Base-by-base conservation (phyloP, 2,113 vertebrate species). In the Tragelaphus imberbis region DNA sequence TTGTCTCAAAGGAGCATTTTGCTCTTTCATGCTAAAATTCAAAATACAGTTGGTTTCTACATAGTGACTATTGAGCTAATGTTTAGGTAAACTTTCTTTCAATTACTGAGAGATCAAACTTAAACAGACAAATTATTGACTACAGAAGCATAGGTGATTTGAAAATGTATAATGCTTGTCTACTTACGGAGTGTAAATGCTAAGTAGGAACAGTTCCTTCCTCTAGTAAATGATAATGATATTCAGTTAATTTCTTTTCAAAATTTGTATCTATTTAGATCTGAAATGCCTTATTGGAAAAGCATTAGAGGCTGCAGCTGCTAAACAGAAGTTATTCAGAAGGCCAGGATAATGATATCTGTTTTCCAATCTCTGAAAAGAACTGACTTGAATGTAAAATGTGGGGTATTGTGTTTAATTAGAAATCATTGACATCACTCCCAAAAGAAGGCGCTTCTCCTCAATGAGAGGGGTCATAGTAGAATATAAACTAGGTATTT, bases 401-500 rank as follows among this genome's bases (percentile, higher is more conserved):
- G 53, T 96, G 14, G 11, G 7, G 0, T 55, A 30, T 85, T 97
- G n/a, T 87, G 44, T 61, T 91, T 90, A 97, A 86, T 86, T 95
- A 97, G 19, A 88, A 95, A 53, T 53, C 58, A 53, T 14, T 11
- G 2, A 79, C 30, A 49, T 47, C 53, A 56, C 1, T 96, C 10
- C 5, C 15, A n/a, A 9, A 80, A 96, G 14, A 71, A 80, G 10
- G 1, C 75, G 12, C 1, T 88, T 51, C 1, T 47, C 6, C 30
- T n/a, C 5, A 65, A 2, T 0, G 92, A 92, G 55, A 21, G 7
- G 3, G 55, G 63, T 90, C 87, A 96, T 10, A 65, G 7, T 30
- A 75, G 61, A 96, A 77, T 49, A 61, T 25, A 90, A 96, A 98
- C 47, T 28, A 75, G 0, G 63, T 85, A 85, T 95, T 97, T 98